phyloP scores from a whole-genome alignment of 2,797 vertebrate species.

The Bucorvus abyssinicus region DNA sequence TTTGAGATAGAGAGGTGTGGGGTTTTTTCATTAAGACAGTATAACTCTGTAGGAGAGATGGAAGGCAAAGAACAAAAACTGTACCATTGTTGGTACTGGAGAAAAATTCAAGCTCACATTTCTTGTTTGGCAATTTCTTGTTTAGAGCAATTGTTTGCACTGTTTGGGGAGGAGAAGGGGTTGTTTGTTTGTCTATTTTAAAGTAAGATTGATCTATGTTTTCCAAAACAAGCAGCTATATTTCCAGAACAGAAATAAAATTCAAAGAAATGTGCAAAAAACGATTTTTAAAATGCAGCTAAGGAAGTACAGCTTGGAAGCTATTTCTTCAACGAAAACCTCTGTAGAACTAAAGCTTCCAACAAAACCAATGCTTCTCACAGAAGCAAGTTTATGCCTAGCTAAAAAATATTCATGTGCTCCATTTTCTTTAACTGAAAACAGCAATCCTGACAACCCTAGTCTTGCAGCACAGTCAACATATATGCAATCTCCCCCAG shows the following conservation, averaged over 20 bases:
- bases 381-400: background rate
- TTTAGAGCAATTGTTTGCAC: conserved; percentile 68
- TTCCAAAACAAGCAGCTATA: conserved; percentile 32
- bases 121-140: conserved; percentile 60
- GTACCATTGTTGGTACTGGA: conserved; percentile 34
- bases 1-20: background rate
- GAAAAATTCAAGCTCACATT: conserved; percentile 75
- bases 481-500: background rate
- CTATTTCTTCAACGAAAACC: background rate
- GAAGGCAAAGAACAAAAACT: background rate
- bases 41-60: background rate
- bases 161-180: conserved; percentile 32
- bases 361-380: background rate
- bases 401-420: conserved; percentile 23
- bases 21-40: background rate
- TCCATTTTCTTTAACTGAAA: conserved; percentile 35
- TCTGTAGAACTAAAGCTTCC: background rate
- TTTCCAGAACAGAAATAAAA: background rate
- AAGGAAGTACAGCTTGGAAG: background rate
- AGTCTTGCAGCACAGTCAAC: background rate
- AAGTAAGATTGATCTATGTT: conserved; percentile 49
- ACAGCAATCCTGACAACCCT: background rate
- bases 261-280: background rate
- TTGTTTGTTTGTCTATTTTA: background rate
- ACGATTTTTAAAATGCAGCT: background rate